phyloP scores from a whole-genome alignment of 2,797 vertebrate genomes.

The Mus caroli region DNA sequence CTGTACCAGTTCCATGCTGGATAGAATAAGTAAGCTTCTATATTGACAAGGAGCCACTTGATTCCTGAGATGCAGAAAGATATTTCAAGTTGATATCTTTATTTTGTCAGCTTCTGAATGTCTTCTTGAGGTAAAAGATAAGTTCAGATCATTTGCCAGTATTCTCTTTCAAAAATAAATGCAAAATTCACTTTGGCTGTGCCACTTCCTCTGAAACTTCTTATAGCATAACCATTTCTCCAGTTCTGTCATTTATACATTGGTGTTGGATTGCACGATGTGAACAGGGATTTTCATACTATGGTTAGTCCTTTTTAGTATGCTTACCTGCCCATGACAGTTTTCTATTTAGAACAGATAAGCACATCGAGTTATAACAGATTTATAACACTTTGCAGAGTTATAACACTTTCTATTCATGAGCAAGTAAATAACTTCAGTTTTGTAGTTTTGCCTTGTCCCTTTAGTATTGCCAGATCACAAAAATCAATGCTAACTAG shows the following conservation, averaged over 20 bases:
- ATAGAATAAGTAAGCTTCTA: constrained; percentile 51
- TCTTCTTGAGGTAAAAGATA: constrained; percentile 83
- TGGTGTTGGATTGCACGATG: constrained; percentile 77
- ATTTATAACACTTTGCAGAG: neutral
- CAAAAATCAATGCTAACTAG: neutral
- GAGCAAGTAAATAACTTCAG: neutral
- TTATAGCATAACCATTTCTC: constrained; percentile 64
- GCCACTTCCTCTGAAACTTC: constrained; percentile 66
- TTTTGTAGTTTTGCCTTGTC: neutral
- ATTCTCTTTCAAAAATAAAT: constrained; percentile 82
- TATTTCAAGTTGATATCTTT: constrained; percentile 64
- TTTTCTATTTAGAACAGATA: constrained; percentile 64
- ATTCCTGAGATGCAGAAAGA: constrained; percentile 52
- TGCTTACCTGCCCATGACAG: constrained; percentile 43
- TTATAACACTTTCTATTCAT: neutral
- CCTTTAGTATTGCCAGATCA: neutral
- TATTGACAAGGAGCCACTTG: constrained; percentile 51
- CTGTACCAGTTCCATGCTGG: neutral
- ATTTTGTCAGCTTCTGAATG: constrained; percentile 66
- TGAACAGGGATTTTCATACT: constrained; percentile 65
- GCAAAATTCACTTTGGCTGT: constrained; percentile 74
- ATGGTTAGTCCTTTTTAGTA: constrained; percentile 23
- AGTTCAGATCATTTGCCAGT: constrained; percentile 83
- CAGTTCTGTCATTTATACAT: constrained; percentile 79
- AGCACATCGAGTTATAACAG: constrained; percentile 19